Base-by-base conservation (phyloP, 2,888 invertebrate genomes). In the Gymnosoma rotundatum region DNA sequence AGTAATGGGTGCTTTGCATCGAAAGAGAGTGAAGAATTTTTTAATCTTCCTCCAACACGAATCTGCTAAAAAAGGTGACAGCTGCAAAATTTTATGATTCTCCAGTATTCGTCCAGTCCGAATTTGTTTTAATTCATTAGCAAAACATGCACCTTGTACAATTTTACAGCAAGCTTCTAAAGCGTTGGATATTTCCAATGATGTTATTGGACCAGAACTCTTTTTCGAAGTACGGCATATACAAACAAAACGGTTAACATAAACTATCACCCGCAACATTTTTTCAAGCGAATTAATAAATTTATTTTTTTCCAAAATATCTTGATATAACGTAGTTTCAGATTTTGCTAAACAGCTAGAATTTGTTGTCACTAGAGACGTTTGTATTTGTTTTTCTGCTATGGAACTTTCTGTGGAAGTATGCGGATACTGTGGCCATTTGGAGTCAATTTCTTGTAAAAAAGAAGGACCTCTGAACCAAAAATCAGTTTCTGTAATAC, bases 381-480 rank as follows among this genome's bases (percentile, higher is more conserved):
- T 54, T 52, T 67, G 32, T 5, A 9, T 16, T 10, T 25, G 5
- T 8, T 20, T 32, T 50, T 21, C 21, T n/a, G 21, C 42, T 21
- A 36, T 2, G n/a, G 21, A 16, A 8, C 42, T 14, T 3, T 54
- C 10, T n/a, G 16, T 18, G 9, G 1, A 56, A 18, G n/a, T 1
- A 6, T 9, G 3, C 10, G 69, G 58, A 20, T 56, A 14, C 7
- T 0, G 9, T 0, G 72, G 50, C 50, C 72, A 72, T 16, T 60
- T 32, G 2, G 9, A 18, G 9, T 60, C 16, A 9, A 5, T 36
- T 72, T 72, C 32, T 14, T 5, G 20, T 12, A 60, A 18, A 60
- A 60, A 63, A 1, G 6, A 1, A 16, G 66, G 75, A 1, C 75
- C 75, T 8, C 32, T 18, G 18, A 75, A 58, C 75, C 66, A 75